Percentiles rank a stretch among this genome's conserved stretches.
These are phyloP conservation scores for Dioctria linearis DNA, from an alignment of 2,888 invertebrate genomes.

Conservation along the genomic window DNA sequence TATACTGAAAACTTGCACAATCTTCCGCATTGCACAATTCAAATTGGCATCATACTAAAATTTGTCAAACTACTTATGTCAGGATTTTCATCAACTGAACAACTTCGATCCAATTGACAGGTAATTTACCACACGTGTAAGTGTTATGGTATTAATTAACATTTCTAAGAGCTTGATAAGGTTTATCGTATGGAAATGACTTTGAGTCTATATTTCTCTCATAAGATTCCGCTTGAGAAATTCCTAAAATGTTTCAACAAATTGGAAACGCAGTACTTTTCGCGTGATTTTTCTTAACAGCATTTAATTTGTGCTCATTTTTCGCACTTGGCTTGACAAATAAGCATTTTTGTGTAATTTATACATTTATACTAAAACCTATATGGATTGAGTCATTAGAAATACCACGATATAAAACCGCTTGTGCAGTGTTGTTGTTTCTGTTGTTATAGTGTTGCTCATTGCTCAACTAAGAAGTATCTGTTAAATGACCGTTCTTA, in stretches of 20 bases:
- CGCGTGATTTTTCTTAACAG: background rate
- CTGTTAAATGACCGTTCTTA: conserved; percentile 43
- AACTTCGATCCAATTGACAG: background rate
- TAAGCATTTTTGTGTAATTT: conserved; percentile 16
- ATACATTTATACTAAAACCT: background rate
- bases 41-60: too few species aligned
- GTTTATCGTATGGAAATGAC: conserved; percentile 6
- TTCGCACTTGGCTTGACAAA: conserved; percentile 46
- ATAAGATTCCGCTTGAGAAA: background rate
- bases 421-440: too few species aligned
- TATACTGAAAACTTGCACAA: too few species aligned
- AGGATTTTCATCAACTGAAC: too few species aligned
- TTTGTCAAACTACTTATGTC: too few species aligned
- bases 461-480: conserved; percentile 39
- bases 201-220: background rate
- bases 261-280: conserved; percentile 18
- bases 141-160: conserved; percentile 45
- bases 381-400: conserved; percentile 47
- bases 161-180: conserved; percentile 2
- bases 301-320: conserved; percentile 38
- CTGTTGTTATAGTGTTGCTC: too few species aligned
- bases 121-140: conserved; percentile 26
- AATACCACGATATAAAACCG: background rate
- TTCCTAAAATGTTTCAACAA: conserved; percentile 22
- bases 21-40: too few species aligned